Conservation (phyloP, 2,888 invertebrate species). For the Prenolepis imparis region DNA sequence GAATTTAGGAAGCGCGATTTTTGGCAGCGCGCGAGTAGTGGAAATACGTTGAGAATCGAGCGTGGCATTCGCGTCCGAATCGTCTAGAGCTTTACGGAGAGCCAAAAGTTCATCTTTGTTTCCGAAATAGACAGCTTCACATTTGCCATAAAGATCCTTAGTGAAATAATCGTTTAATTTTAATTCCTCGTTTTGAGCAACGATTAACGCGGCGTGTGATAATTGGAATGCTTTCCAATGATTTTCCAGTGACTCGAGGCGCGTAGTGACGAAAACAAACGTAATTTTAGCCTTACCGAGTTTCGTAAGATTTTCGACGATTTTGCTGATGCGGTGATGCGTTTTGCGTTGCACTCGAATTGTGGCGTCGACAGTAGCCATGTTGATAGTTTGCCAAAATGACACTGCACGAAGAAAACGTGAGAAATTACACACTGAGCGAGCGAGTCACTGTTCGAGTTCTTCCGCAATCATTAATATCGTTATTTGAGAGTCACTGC, state of each 20-base stretch:
- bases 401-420: too few relatives aligned
- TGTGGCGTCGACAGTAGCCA: too few relatives aligned
- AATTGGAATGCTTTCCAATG: background rate
- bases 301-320: background rate
- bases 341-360: background rate
- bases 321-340: background rate
- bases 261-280: background rate
- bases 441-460: too few relatives aligned
- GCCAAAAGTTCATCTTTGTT: background rate
- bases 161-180: background rate
- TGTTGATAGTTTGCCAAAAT: too few relatives aligned
- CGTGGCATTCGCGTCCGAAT: too few relatives aligned
- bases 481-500: too few relatives aligned
- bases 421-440: too few relatives aligned
- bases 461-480: too few relatives aligned
- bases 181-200: background rate
- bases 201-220: background rate
- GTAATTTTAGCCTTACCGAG: background rate
- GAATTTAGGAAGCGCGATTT: background rate
- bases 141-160: background rate
- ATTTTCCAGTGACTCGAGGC: background rate
- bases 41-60: too few relatives aligned
- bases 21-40: background rate
- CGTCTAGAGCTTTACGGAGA: background rate
- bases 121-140: background rate